phyloP scores from a whole-genome alignment of 2,797 vertebrate genomes.

The Anguilla pacifica region DNA sequence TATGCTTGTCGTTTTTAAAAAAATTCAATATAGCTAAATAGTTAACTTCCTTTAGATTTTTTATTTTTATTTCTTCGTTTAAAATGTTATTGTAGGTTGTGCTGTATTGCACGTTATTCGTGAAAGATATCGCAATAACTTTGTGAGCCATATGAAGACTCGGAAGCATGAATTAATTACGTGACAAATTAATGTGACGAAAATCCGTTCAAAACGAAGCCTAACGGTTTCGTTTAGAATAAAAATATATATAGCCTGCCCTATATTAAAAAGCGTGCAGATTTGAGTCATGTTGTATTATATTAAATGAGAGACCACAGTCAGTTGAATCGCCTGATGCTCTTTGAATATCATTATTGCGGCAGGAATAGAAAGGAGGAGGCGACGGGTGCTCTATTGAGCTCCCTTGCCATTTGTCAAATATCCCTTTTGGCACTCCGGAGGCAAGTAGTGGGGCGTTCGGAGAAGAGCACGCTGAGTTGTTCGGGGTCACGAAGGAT shows the following conservation, averaged over 20 bases:
- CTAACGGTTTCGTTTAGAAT: neutral
- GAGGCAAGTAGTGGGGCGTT: neutral
- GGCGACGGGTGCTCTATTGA: neutral
- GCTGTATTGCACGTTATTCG: neutral
- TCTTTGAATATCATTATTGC: too few species aligned
- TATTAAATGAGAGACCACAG: neutral
- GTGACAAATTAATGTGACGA: neutral
- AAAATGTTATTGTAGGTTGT: neutral
- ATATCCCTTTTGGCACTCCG: neutral
- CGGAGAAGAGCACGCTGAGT: neutral
- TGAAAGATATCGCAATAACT: neutral
- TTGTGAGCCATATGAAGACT: neutral
- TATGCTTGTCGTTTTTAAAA: neutral
- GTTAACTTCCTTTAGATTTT: neutral
- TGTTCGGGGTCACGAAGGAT: neutral
- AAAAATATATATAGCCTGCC: neutral
- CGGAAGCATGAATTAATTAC: neutral
- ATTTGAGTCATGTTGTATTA: too few species aligned
- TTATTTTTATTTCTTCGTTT: neutral
- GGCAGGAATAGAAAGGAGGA: neutral
- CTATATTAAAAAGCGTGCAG: neutral
- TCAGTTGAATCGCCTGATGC: neutral
- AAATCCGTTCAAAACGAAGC: neutral
- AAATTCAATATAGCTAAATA: neutral
- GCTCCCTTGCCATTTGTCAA: neutral